phyloP scores from a whole-genome alignment of 2,113 vertebrate species.

The Neodon shergylaensis region DNA sequence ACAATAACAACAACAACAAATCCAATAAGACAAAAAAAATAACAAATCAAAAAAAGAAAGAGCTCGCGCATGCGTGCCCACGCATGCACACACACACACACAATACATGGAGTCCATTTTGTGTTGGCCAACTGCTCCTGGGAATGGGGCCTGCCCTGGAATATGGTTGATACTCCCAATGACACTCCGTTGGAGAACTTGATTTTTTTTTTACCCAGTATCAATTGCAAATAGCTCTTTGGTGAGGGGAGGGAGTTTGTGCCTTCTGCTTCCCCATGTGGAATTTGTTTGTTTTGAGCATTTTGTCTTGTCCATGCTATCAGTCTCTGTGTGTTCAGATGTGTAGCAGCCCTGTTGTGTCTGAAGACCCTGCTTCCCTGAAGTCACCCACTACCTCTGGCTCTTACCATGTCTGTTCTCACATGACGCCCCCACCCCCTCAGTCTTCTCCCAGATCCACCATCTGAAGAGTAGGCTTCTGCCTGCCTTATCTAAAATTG shows the following conservation, averaged over 20 bases:
- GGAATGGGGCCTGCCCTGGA: neutral
- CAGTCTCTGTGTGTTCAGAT: neutral
- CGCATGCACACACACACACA: neutral
- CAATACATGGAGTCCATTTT: neutral
- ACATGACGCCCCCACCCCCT: too few relatives aligned
- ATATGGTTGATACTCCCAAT: neutral
- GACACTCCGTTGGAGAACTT: neutral
- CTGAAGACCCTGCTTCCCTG: neutral
- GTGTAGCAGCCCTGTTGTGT: neutral
- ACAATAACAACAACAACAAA: neutral
- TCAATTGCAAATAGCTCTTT: neutral
- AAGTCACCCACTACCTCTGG: neutral
- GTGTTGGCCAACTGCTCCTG: neutral
- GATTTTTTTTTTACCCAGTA: neutral
- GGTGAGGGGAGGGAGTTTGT: neutral
- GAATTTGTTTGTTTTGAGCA: neutral
- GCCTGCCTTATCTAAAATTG: neutral
- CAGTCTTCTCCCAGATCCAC: neutral
- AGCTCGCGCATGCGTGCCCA: too few relatives aligned
- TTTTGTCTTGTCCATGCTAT: accelerated
- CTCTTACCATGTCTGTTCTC: neutral
- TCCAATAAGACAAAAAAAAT: neutral
- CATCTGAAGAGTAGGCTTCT: neutral
- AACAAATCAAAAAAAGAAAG: neutral
- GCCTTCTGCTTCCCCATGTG: neutral